phyloP scores from a whole-genome alignment of 2,888 invertebrate species.

The Agapetus fuscipes region DNA sequence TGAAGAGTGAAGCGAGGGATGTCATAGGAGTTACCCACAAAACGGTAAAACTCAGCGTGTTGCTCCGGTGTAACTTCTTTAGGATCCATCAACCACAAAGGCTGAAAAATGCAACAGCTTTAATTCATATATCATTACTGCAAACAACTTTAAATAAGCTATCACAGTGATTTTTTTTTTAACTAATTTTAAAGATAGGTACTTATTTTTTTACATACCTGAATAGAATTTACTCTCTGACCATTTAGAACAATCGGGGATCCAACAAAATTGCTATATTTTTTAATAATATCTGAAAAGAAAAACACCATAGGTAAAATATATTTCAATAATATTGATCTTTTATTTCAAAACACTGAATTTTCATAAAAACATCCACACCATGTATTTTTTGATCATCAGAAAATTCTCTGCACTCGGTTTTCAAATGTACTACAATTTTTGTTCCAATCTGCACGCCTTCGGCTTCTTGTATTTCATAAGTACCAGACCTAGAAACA shows the following conservation, averaged over 20 bases:
- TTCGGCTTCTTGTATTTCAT: constrained; percentile 80
- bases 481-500: constrained; percentile 63
- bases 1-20: constrained; percentile 83
- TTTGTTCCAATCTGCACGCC: constrained; percentile 84
- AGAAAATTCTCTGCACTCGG: constrained; percentile 80
- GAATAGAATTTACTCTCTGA: constrained; percentile 77
- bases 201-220: constrained; percentile 36
- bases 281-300: constrained; percentile 71
- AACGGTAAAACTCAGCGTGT: constrained; percentile 90
- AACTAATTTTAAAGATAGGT: too few species aligned
- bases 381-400: constrained; percentile 77
- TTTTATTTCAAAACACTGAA: too few species aligned
- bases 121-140: constrained; percentile 7
- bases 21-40: constrained; percentile 77
- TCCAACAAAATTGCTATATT: constrained; percentile 96
- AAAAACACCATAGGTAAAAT: constrained; percentile 13
- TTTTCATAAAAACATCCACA: too few species aligned
- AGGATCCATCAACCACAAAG: constrained; percentile 88
- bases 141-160: not conserved
- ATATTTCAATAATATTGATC: too few species aligned
- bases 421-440: constrained; percentile 82
- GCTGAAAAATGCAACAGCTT: constrained; percentile 50
- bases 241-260: constrained; percentile 89
- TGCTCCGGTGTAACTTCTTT: constrained; percentile 77
- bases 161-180: not conserved